Evolutionary conservation across 2,888 invertebrate species (phyloP).

Genomic region (Drosophila vallismaia): DNA sequence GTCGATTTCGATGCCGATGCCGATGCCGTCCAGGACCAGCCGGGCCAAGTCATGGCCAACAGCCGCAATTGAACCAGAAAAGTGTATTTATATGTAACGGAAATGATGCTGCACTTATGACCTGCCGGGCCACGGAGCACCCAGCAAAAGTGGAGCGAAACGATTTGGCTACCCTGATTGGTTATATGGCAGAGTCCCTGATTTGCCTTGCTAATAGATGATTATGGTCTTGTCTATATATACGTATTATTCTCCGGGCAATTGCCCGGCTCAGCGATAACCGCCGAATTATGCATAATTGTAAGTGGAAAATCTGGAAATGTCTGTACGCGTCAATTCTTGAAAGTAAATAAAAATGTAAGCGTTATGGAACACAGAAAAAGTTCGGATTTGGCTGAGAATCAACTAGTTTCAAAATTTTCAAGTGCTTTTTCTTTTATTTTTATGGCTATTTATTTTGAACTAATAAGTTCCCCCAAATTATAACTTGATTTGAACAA

Average conservation of each 20-base stretch:
- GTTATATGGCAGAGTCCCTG: conserved; percentile 27
- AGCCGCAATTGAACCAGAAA: conserved; percentile 73
- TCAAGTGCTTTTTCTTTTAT: neutral
- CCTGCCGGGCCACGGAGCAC: conserved; percentile 33
- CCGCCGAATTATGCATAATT: conserved; percentile 70
- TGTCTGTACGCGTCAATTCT: conserved; percentile 18
- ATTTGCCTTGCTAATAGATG: conserved; percentile 67
- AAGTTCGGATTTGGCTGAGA: conserved; percentile 11
- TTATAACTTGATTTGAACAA: neutral
- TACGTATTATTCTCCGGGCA: conserved; percentile 14
- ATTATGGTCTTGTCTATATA: conserved; percentile 47
- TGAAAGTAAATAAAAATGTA: conserved; percentile 56
- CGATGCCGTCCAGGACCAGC: conserved; percentile 41
- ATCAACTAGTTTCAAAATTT: neutral
- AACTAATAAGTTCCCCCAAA: neutral
- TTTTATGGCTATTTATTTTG: conserved; percentile 1
- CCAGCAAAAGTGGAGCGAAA: conserved; percentile 26
- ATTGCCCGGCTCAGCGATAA: conserved; percentile 53
- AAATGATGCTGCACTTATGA: conserved; percentile 77
- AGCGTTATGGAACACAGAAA: conserved; percentile 11
- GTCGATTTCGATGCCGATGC: conserved; percentile 19
- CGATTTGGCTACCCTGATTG: conserved; percentile 41
- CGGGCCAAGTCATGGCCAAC: conserved; percentile 62
- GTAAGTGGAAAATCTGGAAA: conserved; percentile 59
- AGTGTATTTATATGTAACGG: conserved; percentile 79